phyloP scores from a whole-genome alignment of 1,140 invertebrate genomes.

The Drosophila mojavensis region DNA sequence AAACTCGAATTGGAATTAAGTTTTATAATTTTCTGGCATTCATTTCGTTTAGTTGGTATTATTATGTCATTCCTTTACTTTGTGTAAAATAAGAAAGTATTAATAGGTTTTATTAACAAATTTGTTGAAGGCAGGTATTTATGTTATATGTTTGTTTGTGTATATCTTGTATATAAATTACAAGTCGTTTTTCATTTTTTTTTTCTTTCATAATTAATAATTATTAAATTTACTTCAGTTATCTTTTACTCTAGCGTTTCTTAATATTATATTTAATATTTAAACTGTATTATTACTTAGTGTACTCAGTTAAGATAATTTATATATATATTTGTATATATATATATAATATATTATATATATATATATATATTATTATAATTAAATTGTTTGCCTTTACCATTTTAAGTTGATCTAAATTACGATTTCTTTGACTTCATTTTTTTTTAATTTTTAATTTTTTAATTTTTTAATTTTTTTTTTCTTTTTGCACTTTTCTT shows the following conservation, averaged over 20 bases:
- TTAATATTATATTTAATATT: constrained; percentile 54
- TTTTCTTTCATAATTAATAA: constrained; percentile 56
- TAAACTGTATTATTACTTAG: constrained; percentile 71
- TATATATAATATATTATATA: no score
- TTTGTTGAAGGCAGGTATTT: constrained; percentile 80
- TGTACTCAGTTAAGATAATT: constrained; percentile 63
- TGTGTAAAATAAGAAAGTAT: constrained; percentile 81
- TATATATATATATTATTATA: neutral
- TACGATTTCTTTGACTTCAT: constrained; percentile 13
- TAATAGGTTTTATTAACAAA: constrained; percentile 80
- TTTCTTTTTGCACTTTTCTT: constrained; percentile 28
- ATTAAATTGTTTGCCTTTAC: constrained; percentile 34
- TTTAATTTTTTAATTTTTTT: constrained; percentile 16
- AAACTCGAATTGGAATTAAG: constrained; percentile 3
- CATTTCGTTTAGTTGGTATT: constrained; percentile 55
- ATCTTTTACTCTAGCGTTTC: constrained; percentile 66
- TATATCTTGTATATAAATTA: constrained; percentile 79
- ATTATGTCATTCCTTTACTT: constrained; percentile 81
- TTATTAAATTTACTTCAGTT: constrained; percentile 68
- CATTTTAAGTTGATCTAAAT: constrained; percentile 47
- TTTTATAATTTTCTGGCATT: constrained; percentile 59
- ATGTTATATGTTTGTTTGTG: constrained; percentile 71
- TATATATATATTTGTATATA: constrained; percentile 16
- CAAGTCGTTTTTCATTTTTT: constrained; percentile 62
- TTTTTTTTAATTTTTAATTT: neutral